Percentiles rank a stretch among this genome's conserved stretches.
Conservation (phyloP, 1,140 invertebrate species). For the Cyclina sinensis region DNA sequence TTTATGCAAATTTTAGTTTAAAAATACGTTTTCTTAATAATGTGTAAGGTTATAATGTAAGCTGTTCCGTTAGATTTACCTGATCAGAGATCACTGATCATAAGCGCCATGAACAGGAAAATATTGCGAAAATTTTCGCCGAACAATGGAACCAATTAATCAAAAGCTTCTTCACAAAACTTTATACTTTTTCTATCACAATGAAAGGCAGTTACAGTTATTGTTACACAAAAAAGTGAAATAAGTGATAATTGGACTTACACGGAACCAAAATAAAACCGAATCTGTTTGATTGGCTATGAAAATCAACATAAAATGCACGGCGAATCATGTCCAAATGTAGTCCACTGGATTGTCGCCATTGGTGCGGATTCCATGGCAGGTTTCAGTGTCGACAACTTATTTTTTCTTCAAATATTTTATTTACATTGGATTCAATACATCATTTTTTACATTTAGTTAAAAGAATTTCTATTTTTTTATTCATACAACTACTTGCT, state of each 20-base stretch:
- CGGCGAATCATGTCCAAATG: conserved; percentile 87
- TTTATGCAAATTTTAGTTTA: too few relatives aligned
- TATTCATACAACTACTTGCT: too few relatives aligned
- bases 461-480: too few relatives aligned
- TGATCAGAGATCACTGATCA: conserved; percentile 78
- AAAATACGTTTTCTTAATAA: too few relatives aligned
- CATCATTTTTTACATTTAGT: too few relatives aligned
- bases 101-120: conserved; percentile 85
- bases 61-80: conserved; percentile 84
- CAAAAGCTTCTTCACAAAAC: not conserved
- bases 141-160: not conserved
- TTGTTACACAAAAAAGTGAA: not conserved
- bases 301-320: conserved; percentile 85
- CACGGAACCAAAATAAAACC: conserved; percentile 90
- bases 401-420: not conserved
- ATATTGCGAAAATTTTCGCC: not conserved
- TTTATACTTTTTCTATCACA: not conserved
- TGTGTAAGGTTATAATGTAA: conserved; percentile 90
- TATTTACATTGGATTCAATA: too few relatives aligned
- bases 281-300: conserved; percentile 86
- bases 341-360: conserved; percentile 80
- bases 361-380: conserved; percentile 83
- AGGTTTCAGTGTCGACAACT: not conserved
- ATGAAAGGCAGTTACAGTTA: not conserved
- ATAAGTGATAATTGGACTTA: conserved; percentile 90